Evolutionary conservation across 2,113 vertebrate genomes (phyloP), one percentile per base, ranked within the genome.

Genomic region (Podiceps cristatus): DNA sequence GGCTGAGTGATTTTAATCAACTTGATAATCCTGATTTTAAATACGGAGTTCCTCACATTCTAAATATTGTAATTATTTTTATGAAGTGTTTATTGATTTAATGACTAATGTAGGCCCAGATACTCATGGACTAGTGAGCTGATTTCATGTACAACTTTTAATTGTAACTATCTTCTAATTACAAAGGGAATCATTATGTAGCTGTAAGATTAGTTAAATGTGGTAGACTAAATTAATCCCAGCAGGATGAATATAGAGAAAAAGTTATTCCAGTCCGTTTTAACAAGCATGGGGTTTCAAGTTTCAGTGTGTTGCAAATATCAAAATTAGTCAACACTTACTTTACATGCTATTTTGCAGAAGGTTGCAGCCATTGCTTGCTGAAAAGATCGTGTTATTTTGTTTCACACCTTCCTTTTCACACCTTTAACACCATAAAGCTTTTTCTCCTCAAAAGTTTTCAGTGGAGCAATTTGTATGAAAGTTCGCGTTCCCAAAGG

Each of bases 221-320:
- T 56, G 31, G 22, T 68, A 55, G 22, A 84, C 37, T 75, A 84
- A 94, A 90, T 94, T 91, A 89, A 95, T 87, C 74, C 66, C 58
- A 85, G 24, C 6, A 90, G 77, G 23, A 92, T 28, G 17, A 82
- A 79, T 35, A 58, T 2, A 63, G 28, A 85, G 14, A 35, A 92
- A 75, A 94, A 80, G 40, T 44, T 82, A 76, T 35, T 82, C 40
- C n/a, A 86, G 24, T 50, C 82, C 88, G 18, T 69, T 87, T 68
- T 69, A 94, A 86, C 28, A 90, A 74, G 31, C 28, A 53, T 8
- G 18, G 13, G 7, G 44, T 69, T 93, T 90, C 47, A 69, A 29
- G 13, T 90, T 55, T 59, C 59, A 55, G 10, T 62, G 33, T 0
- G 0, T 0, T 90, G 11, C 33, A 92, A 90, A 63, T 67, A 86